These are phyloP conservation scores for Tarsius wallacei DNA, from an alignment of 2,797 vertebrate species.

Conservation along the genomic window DNA sequence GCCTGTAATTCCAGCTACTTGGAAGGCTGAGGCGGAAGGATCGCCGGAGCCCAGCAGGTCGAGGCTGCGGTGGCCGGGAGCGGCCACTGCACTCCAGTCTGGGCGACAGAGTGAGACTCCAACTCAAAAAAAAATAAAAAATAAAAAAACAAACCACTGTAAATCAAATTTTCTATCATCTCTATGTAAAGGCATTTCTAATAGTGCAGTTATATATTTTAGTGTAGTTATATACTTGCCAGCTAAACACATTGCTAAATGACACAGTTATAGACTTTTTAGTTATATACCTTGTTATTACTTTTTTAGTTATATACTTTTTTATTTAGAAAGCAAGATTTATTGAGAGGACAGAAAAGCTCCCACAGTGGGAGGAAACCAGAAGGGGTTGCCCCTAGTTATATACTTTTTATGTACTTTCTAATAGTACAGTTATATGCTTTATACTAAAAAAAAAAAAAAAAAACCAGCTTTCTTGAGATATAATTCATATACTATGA, in stretches of 20 bases:
- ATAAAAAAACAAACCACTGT: no score
- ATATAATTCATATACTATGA: neutral
- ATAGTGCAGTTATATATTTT: neutral
- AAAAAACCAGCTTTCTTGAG: constrained; percentile 10
- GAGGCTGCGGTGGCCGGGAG: no score
- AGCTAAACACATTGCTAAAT: neutral
- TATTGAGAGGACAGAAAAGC: no score
- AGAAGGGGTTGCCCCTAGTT: no score
- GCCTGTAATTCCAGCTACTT: no score
- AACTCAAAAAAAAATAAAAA: no score
- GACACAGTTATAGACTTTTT: neutral
- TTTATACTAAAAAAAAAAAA: constrained; percentile 17
- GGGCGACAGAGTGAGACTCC: no score
- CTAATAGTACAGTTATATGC: neutral
- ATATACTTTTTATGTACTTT: neutral
- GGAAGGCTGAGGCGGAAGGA: no score
- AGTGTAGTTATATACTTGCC: neutral
- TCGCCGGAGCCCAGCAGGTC: no score
- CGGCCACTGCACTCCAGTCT: no score
- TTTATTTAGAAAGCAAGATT: neutral
- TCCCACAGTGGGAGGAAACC: no score
- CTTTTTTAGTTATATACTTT: neutral
- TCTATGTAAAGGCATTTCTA: neutral
- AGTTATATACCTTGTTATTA: neutral
- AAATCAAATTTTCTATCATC: neutral